A percentile compares a stretch with the other conserved stretches of the same genome.
Conservation (phyloP, 2,888 invertebrate genomes). For the Melieria picta region DNA sequence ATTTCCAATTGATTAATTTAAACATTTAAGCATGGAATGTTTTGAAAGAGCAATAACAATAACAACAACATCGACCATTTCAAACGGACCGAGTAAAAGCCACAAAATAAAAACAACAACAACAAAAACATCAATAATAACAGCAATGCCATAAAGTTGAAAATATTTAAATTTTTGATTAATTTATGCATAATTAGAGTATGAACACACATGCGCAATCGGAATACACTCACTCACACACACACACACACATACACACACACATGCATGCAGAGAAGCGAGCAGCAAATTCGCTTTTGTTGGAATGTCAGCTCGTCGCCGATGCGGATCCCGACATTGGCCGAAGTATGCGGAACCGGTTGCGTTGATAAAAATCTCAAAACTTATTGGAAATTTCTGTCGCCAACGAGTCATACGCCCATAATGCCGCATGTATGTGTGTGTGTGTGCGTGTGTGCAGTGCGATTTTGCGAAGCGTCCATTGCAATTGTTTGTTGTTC, state of each 20-base stretch:
- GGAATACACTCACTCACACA: neutral
- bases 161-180: neutral
- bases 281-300: no score
- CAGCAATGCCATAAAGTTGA: neutral
- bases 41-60: neutral
- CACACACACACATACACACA: neutral
- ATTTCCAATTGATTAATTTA: neutral
- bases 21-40: neutral
- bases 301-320: no score
- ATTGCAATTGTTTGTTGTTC: no score
- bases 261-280: no score
- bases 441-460: neutral
- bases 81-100: no score
- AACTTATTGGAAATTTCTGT: no score
- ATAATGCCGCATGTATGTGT: neutral
- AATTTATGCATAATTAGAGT: conserved; percentile 1
- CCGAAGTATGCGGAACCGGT: no score
- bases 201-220: neutral
- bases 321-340: no score
- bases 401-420: no score
- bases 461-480: neutral
- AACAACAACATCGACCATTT: neutral
- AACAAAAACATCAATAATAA: no score
- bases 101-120: no score
- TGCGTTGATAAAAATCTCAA: no score